Conservation (phyloP, 2,797 vertebrate genomes). For the Peromyscus eremicus region DNA sequence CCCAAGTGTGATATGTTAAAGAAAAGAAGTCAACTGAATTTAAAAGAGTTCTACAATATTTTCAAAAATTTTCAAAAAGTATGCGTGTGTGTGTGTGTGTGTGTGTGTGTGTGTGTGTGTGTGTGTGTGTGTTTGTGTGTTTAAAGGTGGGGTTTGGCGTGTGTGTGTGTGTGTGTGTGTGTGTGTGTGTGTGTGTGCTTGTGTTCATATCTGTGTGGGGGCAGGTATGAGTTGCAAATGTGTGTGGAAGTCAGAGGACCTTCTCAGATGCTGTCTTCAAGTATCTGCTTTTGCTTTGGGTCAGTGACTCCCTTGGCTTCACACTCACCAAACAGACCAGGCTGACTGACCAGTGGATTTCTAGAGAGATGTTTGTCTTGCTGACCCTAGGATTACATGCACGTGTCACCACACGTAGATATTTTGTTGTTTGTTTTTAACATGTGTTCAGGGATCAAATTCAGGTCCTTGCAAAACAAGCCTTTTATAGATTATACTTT, state of each 20-base stretch:
- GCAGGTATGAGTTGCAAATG: background rate
- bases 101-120: background rate
- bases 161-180: background rate
- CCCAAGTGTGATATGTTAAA: background rate
- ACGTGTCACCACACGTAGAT: background rate
- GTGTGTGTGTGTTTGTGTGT: background rate
- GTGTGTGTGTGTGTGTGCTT: background rate
- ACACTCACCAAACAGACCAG: background rate
- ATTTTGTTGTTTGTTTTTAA: background rate
- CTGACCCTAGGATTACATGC: background rate
- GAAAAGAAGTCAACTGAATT: no score
- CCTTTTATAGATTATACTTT: background rate
- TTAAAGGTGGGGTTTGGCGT: background rate
- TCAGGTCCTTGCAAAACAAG: background rate
- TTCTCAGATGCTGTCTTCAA: background rate
- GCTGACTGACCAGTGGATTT: background rate
- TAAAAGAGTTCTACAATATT: background rate
- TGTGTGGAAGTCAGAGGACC: background rate
- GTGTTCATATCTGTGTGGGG: background rate
- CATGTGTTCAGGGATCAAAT: background rate
- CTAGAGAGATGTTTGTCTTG: background rate
- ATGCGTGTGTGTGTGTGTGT: background rate
- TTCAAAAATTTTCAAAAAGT: no score
- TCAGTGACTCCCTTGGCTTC: background rate
- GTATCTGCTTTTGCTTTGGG: background rate